Evolutionary conservation across 2,113 vertebrate species (phyloP).

Genomic region (Chionis minor): DNA sequence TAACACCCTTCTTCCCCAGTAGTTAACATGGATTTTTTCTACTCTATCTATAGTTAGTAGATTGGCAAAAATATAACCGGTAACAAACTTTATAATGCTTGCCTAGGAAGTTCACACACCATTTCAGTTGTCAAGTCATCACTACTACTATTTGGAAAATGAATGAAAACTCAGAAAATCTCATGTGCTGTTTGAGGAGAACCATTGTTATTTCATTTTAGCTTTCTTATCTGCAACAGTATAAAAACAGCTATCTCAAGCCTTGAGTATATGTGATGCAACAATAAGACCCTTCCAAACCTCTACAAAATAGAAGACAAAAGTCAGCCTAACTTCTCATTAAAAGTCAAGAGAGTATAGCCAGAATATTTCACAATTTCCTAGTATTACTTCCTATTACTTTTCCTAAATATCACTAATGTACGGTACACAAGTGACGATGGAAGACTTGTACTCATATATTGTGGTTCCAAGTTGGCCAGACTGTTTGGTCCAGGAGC

Average conservation of each 20-base stretch:
- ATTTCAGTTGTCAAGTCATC: neutral
- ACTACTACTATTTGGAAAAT: neutral
- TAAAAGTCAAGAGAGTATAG: neutral
- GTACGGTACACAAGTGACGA: accelerated
- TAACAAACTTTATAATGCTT: neutral
- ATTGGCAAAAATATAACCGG: neutral
- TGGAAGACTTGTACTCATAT: neutral
- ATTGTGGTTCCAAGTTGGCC: neutral
- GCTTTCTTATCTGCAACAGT: neutral
- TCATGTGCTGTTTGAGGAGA: neutral
- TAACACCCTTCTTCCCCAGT: neutral
- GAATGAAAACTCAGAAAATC: neutral
- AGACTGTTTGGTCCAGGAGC: neutral
- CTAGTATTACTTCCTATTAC: neutral
- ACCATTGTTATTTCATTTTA: neutral
- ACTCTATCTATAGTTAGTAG: neutral
- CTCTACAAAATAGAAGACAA: neutral
- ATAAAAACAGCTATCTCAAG: neutral
- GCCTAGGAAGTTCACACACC: neutral
- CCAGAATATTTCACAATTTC: neutral
- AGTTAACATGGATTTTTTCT: neutral
- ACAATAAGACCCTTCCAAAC: neutral
- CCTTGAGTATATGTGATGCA: neutral
- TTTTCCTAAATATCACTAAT: neutral
- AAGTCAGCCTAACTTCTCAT: neutral